These are phyloP conservation scores for Metalampra italica DNA, from an alignment of 2,888 invertebrate genomes.

Conservation along the genomic window DNA sequence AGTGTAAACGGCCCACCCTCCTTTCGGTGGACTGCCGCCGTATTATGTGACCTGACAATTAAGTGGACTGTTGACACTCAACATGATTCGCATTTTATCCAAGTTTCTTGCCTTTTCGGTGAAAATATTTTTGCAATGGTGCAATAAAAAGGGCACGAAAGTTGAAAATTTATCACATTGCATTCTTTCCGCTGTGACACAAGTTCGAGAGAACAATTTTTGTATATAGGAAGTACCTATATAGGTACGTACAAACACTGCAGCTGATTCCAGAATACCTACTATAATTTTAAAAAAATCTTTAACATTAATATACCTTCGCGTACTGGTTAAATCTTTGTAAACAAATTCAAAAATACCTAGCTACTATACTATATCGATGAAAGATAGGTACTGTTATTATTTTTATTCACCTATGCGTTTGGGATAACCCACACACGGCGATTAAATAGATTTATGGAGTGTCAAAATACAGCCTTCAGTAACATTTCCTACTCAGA, in stretches of 20 bases:
- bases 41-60: constrained; percentile 21
- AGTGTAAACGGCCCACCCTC: background rate
- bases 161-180: constrained; percentile 25
- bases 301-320: background rate
- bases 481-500: constrained; percentile 14
- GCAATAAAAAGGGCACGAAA: constrained; percentile 24
- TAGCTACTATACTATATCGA: background rate
- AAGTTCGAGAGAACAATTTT: background rate
- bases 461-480: constrained; percentile 13
- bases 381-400: background rate
- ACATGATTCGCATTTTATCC: constrained; percentile 51
- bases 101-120: constrained; percentile 28
- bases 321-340: no score
- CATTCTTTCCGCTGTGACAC: constrained; percentile 13
- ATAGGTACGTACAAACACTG: background rate
- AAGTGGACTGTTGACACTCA: constrained; percentile 45
- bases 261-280: background rate
- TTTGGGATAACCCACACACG: background rate
- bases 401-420: no score
- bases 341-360: no score
- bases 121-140: constrained; percentile 25
- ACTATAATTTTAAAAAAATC: background rate
- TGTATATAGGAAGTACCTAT: background rate
- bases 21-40: background rate
- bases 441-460: constrained; percentile 9